A percentile compares a stretch with the other conserved stretches of the same genome.
Evolutionary conservation across 30 jellyfish, hydroid and myxozoan genomes (phyloP).

Genomic region (Aurelia aurita complex sp. Pacific): DNA sequence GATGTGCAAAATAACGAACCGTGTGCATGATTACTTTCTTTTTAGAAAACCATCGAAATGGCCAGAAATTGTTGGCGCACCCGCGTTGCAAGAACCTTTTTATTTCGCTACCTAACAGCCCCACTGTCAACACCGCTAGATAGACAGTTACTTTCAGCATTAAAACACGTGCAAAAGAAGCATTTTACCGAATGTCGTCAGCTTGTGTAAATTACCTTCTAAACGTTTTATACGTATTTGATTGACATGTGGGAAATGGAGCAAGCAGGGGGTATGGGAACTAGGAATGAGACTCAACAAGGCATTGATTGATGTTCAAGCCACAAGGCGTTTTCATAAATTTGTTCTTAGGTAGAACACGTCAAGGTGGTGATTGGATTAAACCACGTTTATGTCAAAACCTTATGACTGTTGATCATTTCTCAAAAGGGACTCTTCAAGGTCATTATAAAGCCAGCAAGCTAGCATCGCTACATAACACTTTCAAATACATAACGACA

Average conservation of each 20-base stretch:
- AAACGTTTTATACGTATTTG: conserved; percentile 44
- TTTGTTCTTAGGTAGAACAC: conserved; percentile 51
- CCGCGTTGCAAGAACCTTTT: no score
- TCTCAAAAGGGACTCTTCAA: conserved; percentile 63
- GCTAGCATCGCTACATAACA: conserved; percentile 19
- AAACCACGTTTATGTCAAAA: conserved; percentile 64
- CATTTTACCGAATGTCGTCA: conserved; percentile 20
- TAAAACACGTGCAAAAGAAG: no score
- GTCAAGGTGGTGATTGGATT: conserved; percentile 71
- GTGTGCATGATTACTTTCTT: no score
- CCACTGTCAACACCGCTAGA: no score
- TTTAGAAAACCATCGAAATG: no score
- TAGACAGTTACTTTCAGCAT: no score
- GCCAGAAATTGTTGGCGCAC: no score
- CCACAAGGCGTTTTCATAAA: conserved; percentile 41
- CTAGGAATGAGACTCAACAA: conserved; percentile 50
- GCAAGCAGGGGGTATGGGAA: conserved; percentile 52
- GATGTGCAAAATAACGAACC: no score
- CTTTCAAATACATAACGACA: conserved; percentile 16
- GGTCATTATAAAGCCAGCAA: conserved; percentile 77
- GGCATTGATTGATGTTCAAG: conserved; percentile 40
- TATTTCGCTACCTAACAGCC: no score
- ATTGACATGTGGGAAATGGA: conserved; percentile 62
- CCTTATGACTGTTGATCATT: conserved; percentile 59
- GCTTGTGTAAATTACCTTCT: conserved; percentile 48